Evolutionary conservation across 2,888 invertebrate species (phyloP).

Genomic region (Heliconius hortense): DNA sequence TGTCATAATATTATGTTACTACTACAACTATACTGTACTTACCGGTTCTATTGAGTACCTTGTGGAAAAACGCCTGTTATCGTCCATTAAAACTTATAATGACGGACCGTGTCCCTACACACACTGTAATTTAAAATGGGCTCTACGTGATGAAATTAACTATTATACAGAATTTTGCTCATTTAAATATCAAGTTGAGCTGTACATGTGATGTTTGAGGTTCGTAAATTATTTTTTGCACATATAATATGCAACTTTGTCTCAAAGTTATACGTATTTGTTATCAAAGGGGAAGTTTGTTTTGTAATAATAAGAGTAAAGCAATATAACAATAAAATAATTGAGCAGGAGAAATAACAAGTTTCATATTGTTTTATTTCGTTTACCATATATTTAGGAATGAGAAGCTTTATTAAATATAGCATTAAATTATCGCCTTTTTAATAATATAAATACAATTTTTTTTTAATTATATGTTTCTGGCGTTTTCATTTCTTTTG

Average conservation of each 20-base stretch:
- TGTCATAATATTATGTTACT: too few species aligned
- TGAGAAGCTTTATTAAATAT: not conserved
- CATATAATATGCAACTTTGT: too few species aligned
- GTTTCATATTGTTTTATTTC: too few species aligned
- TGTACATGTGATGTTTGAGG: too few species aligned
- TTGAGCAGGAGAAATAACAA: too few species aligned
- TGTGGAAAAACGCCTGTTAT: constrained; percentile 48
- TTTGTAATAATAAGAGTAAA: too few species aligned
- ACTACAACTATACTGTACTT: constrained; percentile 15
- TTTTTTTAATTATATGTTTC: not conserved
- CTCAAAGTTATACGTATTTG: too few species aligned
- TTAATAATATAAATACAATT: not conserved
- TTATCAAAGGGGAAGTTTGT: too few species aligned
- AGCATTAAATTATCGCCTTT: not conserved
- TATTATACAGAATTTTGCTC: constrained; percentile 29
- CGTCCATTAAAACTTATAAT: constrained; percentile 65
- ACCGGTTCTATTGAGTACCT: constrained; percentile 26
- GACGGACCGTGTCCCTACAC: constrained; percentile 65
- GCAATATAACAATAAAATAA: too few species aligned
- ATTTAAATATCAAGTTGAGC: not conserved
- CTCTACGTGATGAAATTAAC: constrained; percentile 40
- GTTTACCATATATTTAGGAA: not conserved
- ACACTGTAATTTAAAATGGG: constrained; percentile 53
- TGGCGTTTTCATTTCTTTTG: not conserved
- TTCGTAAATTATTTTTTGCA: too few species aligned